Base-by-base conservation (phyloP, 2,113 vertebrate species). In the Tretioscincus oriximinensis region DNA sequence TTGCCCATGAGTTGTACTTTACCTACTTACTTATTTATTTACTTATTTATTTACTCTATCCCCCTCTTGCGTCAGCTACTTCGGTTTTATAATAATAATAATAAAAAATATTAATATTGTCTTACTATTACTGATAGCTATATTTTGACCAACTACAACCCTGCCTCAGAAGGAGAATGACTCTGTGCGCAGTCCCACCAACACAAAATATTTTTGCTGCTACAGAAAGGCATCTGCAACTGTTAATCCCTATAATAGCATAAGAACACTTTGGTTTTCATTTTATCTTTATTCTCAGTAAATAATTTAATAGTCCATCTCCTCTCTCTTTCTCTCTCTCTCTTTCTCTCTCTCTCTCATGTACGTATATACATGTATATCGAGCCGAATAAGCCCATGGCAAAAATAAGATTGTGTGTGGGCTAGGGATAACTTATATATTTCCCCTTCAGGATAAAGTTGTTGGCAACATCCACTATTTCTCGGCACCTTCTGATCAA, bases 401-500 rank as follows among this genome's bases (percentile, higher is more conserved):
- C 73, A 75, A 5, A 83, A 20, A 77, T 65, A 73, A 84, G 77
- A 29, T 41, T 0, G 7, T 0, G 24, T 84, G 86, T 90, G 82
- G 79, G 80, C 84, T 65, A 77, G 54, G n/a, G 60, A 45, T 3
- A 8, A 51, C 63, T 75, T 71, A 72, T 81, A 75, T 70, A 61
- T 72, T 88, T 90, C 77, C n/a, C 84, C 78, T 67, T 18, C 0
- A 66, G 76, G 74, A 68, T 35, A 66, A 47, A 86, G 82, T 49
- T 45, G 80, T 26, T 70, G 67, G 31, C 77, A 78, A 70, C n/a
- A 66, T 84, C 78, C 78, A 0, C 85, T 58, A 29, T 45, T 82
- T 80, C 87, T 88, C 92, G 89, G 90, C 87, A 83, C 26, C 8
- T 90, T 88, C 81, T 86, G 90, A 86, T 90, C 92, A 88, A 78